These are phyloP conservation scores for Apamea anceps DNA, from an alignment of 2,888 invertebrate species.

Conservation along the genomic window DNA sequence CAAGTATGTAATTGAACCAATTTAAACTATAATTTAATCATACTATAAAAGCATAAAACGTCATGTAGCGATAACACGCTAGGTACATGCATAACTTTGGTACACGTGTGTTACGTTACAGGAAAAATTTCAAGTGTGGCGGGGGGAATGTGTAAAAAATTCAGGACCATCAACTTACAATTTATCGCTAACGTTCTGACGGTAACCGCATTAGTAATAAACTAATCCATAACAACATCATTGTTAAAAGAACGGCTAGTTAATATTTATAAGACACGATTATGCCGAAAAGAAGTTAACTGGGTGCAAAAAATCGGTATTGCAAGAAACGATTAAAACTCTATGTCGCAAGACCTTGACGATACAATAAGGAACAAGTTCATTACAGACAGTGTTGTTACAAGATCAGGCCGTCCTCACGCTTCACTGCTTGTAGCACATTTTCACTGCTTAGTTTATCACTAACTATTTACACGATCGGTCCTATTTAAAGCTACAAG, in stretches of 20 bases:
- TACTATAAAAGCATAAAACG: not conserved
- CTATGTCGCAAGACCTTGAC: conserved; percentile 73
- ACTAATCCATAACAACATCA: not conserved
- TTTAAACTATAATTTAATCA: not conserved
- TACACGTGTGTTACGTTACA: not conserved
- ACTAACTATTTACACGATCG: conserved; percentile 71
- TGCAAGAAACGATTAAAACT: conserved; percentile 59
- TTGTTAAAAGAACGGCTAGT: not conserved
- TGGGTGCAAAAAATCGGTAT: conserved; percentile 34
- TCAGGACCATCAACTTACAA: not conserved
- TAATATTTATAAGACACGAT: conserved; percentile 7
- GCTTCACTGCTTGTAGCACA: conserved; percentile 72
- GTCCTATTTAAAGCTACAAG: conserved; percentile 62
- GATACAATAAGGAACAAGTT: conserved; percentile 72
- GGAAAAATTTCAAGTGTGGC: not conserved
- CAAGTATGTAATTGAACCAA: not conserved
- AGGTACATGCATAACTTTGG: not conserved
- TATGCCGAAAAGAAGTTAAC: conserved; percentile 30
- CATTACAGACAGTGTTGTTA: conserved; percentile 67
- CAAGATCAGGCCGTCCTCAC: conserved; percentile 72
- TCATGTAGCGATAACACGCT: not conserved
- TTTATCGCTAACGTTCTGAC: not conserved
- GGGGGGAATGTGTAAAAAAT: not conserved
- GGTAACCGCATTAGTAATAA: not conserved
- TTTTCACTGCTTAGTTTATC: conserved; percentile 74